Percentiles rank a stretch among this genome's conserved stretches.
phyloP scores from a whole-genome alignment of 1,140 invertebrate genomes.

The Drosophila parvula region DNA sequence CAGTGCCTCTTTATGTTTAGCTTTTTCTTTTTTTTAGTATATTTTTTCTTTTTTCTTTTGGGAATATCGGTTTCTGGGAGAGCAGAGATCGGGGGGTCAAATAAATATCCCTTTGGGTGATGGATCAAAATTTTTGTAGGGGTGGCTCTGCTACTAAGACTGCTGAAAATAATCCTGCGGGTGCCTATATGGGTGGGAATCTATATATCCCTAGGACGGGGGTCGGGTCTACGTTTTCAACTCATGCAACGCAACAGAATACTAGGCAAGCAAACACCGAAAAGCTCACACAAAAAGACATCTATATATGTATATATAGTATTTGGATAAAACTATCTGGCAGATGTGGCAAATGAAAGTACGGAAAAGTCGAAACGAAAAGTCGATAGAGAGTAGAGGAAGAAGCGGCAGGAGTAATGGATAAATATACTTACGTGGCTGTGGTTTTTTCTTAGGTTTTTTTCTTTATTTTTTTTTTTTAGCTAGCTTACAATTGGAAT shows the following conservation, averaged over 20 bases:
- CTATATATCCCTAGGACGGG: neutral
- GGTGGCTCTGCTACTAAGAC: neutral
- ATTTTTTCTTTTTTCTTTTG: neutral
- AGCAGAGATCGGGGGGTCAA: constrained; percentile 6
- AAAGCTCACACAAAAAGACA: constrained; percentile 44
- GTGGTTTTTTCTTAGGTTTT: neutral
- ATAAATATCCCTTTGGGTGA: neutral
- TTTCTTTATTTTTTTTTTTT: neutral
- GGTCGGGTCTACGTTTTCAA: constrained; percentile 26
- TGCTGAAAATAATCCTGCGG: neutral
- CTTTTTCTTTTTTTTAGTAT: neutral
- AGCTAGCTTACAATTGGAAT: constrained; percentile 14
- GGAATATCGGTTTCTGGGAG: neutral
- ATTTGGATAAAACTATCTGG: constrained; percentile 32
- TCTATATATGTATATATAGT: constrained; percentile 17
- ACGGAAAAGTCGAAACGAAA: constrained; percentile 27
- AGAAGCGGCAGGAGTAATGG: constrained; percentile 15
- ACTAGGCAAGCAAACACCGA: constrained; percentile 50
- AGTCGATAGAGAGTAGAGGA: constrained; percentile 21
- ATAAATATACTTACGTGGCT: constrained; percentile 30
- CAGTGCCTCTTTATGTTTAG: constrained; percentile 20
- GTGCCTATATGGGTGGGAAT: constrained; percentile 1
- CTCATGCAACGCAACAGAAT: constrained; percentile 42
- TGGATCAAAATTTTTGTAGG: neutral
- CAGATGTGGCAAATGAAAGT: constrained; percentile 33